Evolutionary conservation across 2,888 invertebrate species (phyloP).

Genomic region (Pteria penguin): DNA sequence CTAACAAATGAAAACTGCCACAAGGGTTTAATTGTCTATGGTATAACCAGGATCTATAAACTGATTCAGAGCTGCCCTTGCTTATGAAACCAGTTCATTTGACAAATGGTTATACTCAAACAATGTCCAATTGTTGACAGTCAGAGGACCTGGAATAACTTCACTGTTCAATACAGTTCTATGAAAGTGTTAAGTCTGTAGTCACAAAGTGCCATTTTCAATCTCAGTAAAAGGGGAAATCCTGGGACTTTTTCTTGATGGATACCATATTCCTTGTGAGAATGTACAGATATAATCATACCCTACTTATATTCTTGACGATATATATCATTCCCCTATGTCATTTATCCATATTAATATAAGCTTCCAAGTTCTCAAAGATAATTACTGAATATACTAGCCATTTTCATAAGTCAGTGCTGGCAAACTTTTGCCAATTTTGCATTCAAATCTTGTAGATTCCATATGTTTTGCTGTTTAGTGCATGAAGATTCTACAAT

Average conservation of each 20-base stretch:
- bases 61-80: constrained; percentile 77
- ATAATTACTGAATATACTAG: constrained; percentile 97
- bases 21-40: constrained; percentile 49
- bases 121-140: constrained; percentile 96
- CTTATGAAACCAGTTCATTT: constrained; percentile 95
- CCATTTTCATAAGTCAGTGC: constrained; percentile 96
- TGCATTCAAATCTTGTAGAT: constrained; percentile 95
- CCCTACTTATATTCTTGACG: constrained; percentile 95
- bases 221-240: constrained; percentile 90
- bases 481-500: constrained; percentile 97
- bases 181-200: constrained; percentile 72
- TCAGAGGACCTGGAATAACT: constrained; percentile 78
- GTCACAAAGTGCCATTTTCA: constrained; percentile 73
- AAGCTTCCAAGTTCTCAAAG: constrained; percentile 97
- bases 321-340: constrained; percentile 96
- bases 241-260: constrained; percentile 81
- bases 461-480: constrained; percentile 94
- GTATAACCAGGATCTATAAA: constrained; percentile 42
- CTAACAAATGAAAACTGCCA: constrained; percentile 86
- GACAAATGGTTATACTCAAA: constrained; percentile 96
- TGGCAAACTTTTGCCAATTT: constrained; percentile 95
- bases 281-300: constrained; percentile 89
- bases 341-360: constrained; percentile 98
- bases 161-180: constrained; percentile 73
- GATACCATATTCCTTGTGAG: constrained; percentile 61